Percentiles rank a stretch among this genome's conserved stretches.
Evolutionary conservation across 35 echinoderm and acorn worm genomes (phyloP).

Genomic region (Lytechinus variegatus): DNA sequence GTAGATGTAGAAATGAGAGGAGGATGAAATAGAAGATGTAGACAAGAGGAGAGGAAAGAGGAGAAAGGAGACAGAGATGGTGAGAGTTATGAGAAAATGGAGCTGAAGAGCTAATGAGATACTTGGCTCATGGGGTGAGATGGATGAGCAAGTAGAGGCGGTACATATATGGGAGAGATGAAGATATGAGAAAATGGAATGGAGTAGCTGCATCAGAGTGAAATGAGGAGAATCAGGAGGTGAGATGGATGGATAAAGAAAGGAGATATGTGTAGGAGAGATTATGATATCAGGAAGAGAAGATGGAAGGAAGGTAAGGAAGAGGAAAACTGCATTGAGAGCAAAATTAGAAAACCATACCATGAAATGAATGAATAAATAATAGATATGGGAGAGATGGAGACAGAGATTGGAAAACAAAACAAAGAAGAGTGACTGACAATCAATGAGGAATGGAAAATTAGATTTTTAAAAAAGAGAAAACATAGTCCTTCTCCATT

Average conservation of each 20-base stretch:
- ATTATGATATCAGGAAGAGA: neutral
- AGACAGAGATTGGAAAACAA: too few relatives aligned
- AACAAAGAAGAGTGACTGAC: too few relatives aligned
- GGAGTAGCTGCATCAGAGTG: neutral
- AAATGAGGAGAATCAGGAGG: neutral
- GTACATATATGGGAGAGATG: neutral
- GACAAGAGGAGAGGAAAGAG: neutral
- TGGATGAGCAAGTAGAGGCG: neutral
- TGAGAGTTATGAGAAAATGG: neutral
- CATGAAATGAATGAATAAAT: too few relatives aligned
- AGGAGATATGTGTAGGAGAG: neutral
- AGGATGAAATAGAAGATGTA: neutral
- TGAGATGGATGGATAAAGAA: neutral
- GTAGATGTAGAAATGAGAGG: neutral
- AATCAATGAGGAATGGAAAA: too few relatives aligned
- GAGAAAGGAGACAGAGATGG: neutral
- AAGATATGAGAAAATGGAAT: neutral
- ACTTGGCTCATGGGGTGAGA: too few relatives aligned
- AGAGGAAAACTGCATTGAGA: neutral
- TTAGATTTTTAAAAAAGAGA: too few relatives aligned
- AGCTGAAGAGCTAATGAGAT: neutral
- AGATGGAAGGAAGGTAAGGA: neutral
- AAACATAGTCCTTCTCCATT: too few relatives aligned
- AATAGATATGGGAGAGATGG: too few relatives aligned
- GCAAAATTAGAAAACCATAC: neutral